Evolutionary conservation across 2,888 invertebrate genomes (phyloP).

Genomic region (Eupithecia dodoneata): DNA sequence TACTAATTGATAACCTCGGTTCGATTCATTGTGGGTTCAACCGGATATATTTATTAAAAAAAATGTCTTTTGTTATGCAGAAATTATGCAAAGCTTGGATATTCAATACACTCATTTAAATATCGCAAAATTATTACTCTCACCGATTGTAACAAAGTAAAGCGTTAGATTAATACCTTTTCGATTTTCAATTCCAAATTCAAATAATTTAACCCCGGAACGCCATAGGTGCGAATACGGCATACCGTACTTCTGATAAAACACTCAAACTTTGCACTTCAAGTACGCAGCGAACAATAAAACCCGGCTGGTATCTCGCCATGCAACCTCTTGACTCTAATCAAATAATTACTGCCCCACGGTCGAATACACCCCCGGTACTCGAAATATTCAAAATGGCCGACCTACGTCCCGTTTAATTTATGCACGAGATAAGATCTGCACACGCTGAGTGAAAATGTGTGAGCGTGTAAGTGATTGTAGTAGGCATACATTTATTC

Average conservation of each 20-base stretch:
- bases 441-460: constrained; percentile 34
- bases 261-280: constrained; percentile 56
- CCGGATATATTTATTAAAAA: constrained; percentile 50
- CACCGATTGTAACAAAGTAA: neutral
- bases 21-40: constrained; percentile 52
- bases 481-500: constrained; percentile 5
- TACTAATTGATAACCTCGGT: constrained; percentile 68
- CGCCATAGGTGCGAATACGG: constrained; percentile 74
- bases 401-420: constrained; percentile 62
- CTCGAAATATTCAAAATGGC: constrained; percentile 82
- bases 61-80: constrained; percentile 51
- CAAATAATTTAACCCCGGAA: constrained; percentile 72
- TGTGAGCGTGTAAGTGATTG: constrained; percentile 32
- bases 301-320: constrained; percentile 73
- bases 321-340: constrained; percentile 82
- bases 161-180: neutral
- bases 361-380: constrained; percentile 75
- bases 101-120: constrained; percentile 12
- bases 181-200: constrained; percentile 24
- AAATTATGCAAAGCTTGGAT: constrained; percentile 36
- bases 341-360: constrained; percentile 83
- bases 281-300: constrained; percentile 66
- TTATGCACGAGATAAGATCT: constrained; percentile 73
- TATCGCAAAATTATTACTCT: constrained; percentile 7
- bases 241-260: constrained; percentile 70